These are phyloP conservation scores for Amorpha juglandis DNA, from an alignment of 2,888 invertebrate species.

Conservation along the genomic window DNA sequence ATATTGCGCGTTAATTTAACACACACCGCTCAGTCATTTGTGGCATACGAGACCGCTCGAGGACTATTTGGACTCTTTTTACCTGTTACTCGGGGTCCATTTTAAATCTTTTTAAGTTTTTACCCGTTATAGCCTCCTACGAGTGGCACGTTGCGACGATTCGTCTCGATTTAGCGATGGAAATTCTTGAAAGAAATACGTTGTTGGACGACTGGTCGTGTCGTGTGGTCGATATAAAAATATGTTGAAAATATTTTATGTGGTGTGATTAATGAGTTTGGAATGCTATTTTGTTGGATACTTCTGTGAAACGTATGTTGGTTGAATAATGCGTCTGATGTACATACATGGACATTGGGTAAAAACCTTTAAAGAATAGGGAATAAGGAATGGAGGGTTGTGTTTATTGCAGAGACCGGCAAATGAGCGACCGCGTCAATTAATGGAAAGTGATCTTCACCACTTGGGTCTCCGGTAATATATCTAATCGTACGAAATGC, in stretches of 20 bases:
- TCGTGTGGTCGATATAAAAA: slow-evolving; percentile 13
- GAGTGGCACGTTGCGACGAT: slow-evolving; percentile 55
- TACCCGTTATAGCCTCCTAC: slow-evolving; percentile 48
- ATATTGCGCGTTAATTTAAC: slow-evolving; percentile 83
- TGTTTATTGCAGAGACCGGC: too few relatives aligned
- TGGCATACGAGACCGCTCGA: slow-evolving; percentile 49
- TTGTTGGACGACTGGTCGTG: background rate
- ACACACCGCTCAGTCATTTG: slow-evolving; percentile 72
- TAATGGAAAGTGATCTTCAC: too few relatives aligned
- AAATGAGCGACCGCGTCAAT: too few relatives aligned
- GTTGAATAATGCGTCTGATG: background rate
- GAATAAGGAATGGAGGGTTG: too few relatives aligned
- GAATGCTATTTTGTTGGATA: slow-evolving; percentile 7
- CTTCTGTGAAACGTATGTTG: background rate
- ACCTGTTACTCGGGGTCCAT: slow-evolving; percentile 48
- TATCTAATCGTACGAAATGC: too few relatives aligned
- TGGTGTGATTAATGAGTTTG: slow-evolving; percentile 12
- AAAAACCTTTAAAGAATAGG: background rate
- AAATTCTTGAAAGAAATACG: slow-evolving; percentile 22
- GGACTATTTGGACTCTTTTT: slow-evolving; percentile 54
- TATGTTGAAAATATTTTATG: slow-evolving; percentile 3
- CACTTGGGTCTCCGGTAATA: too few relatives aligned
- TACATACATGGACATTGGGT: background rate
- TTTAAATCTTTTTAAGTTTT: slow-evolving; percentile 47
- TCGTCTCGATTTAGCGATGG: slow-evolving; percentile 53